Conservation (phyloP, 2,113 vertebrate genomes). For the Gobius niger region DNA sequence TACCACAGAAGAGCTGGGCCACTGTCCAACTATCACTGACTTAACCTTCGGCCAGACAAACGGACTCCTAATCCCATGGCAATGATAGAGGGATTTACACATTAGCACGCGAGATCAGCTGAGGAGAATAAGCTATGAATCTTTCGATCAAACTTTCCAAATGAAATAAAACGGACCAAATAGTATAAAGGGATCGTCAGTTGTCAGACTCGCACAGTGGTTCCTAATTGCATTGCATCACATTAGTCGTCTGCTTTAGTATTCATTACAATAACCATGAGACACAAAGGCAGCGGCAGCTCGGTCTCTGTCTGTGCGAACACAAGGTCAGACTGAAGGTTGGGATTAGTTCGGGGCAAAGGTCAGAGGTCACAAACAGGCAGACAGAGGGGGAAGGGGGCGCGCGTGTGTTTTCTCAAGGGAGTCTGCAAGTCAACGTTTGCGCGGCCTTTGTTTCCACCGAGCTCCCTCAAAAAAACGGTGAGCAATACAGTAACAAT, state of each 20-base stretch:
- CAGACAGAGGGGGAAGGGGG: neutral
- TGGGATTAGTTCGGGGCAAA: constrained; percentile 47
- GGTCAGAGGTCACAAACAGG: constrained; percentile 54
- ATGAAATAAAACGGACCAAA: too few species aligned
- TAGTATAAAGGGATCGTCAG: neutral
- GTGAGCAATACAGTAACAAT: neutral
- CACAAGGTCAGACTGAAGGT: constrained; percentile 48
- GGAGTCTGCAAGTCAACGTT: constrained; percentile 26
- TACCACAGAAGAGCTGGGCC: too few species aligned
- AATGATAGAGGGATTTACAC: neutral
- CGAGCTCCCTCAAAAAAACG: neutral
- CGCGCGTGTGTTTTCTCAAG: constrained; percentile 43
- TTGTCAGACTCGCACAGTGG: neutral
- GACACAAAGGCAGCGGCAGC: constrained; percentile 27
- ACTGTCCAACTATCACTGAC: neutral
- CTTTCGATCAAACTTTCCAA: too few species aligned
- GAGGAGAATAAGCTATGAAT: too few species aligned
- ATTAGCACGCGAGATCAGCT: too few species aligned
- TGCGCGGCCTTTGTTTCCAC: constrained; percentile 21
- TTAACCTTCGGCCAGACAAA: neutral
- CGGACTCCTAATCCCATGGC: neutral
- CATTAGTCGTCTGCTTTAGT: neutral
- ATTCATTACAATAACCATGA: constrained; percentile 27
- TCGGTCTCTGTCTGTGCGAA: constrained; percentile 43
- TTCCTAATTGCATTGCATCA: constrained; percentile 6